phyloP scores from a whole-genome alignment of 2,113 vertebrate species.

The Ardeotis arabs region DNA sequence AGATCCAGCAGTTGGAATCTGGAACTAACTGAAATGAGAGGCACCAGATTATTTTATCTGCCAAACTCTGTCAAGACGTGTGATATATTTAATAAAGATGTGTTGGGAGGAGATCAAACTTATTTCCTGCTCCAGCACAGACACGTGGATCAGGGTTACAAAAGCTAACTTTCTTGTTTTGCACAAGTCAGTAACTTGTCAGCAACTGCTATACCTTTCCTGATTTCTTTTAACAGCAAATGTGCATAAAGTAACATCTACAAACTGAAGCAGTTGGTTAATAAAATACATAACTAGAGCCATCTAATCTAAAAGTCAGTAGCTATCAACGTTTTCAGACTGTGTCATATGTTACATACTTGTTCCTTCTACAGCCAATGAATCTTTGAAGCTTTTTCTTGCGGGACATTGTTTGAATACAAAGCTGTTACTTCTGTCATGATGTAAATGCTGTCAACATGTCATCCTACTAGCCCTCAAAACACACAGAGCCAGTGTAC shows the following conservation, averaged over 20 bases:
- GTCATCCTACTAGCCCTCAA: not conserved
- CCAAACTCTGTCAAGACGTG: conserved; percentile 22
- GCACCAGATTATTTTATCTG: conserved; percentile 24
- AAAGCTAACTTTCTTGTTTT: not conserved
- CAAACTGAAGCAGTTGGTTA: not conserved
- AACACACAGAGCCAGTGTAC: not conserved
- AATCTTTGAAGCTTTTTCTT: not conserved
- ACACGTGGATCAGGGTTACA: not conserved
- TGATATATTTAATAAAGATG: conserved; percentile 15
- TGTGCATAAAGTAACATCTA: not conserved
- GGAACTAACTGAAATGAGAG: conserved; percentile 35
- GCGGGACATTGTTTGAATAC: not conserved
- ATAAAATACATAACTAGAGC: not conserved
- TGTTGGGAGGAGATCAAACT: not conserved
- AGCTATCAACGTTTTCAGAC: not conserved
- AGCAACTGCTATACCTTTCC: not conserved
- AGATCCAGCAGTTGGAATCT: conserved; percentile 10
- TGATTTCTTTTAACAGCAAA: not conserved
- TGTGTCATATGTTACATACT: not conserved
- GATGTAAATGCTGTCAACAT: not conserved
- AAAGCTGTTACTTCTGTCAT: not conserved
- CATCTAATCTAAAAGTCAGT: not conserved
- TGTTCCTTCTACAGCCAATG: not conserved
- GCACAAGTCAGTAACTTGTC: not conserved
- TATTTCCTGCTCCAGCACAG: not conserved